These are phyloP conservation scores for Centropyge bicolor DNA, from an alignment of 2,797 vertebrate species.

Conservation along the genomic window DNA sequence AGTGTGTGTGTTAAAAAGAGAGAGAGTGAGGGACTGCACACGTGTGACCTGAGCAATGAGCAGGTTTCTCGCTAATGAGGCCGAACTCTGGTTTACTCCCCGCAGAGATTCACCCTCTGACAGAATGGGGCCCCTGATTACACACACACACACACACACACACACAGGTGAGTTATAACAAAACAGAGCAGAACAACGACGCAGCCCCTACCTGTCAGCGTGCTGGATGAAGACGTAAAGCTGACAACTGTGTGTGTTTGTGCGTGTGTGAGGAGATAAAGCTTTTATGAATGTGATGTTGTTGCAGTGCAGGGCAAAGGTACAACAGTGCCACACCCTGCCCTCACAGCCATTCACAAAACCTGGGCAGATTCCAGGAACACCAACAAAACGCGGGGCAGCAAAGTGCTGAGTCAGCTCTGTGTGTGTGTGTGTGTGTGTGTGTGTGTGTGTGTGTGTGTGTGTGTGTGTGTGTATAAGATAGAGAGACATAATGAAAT, in stretches of 20 bases:
- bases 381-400: not conserved
- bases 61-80: conserved; percentile 63
- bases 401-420: conserved; percentile 35
- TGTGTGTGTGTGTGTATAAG: not conserved
- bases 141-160: conserved; percentile 27
- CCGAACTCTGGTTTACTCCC: conserved; percentile 61
- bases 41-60: conserved; percentile 56
- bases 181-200: not conserved
- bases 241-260: conserved; percentile 22
- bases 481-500: not conserved
- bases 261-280: conserved; percentile 35
- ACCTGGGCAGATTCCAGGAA: conserved; percentile 40
- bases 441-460: conserved; percentile 5
- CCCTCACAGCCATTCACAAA: conserved; percentile 48
- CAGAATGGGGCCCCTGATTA: conserved; percentile 65
- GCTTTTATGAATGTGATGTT: conserved; percentile 39
- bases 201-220: conserved; percentile 21
- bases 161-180: conserved; percentile 7
- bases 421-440: not conserved
- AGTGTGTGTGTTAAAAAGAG: conserved; percentile 6
- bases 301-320: conserved; percentile 65
- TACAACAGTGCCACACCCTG: conserved; percentile 54
- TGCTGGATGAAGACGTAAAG: conserved; percentile 1
- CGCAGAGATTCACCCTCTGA: conserved; percentile 74
- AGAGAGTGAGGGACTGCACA: conserved; percentile 10